Base-by-base conservation (phyloP, 2,888 invertebrate genomes). In the Bellardia pandia region DNA sequence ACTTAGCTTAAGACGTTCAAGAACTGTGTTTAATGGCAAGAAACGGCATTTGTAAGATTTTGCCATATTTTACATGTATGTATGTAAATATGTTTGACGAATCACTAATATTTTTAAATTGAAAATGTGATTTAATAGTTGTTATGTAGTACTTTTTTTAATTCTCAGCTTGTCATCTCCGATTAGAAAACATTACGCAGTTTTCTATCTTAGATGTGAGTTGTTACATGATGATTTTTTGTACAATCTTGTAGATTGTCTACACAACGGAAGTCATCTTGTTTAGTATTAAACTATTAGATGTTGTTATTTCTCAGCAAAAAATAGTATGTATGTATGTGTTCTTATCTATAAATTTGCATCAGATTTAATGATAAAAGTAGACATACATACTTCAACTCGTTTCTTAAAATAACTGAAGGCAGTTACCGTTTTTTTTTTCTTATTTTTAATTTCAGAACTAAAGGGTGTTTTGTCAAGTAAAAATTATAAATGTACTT, bases 261-360 rank as follows among this genome's bases (percentile, higher is more conserved):
- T 75, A 62, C 75, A 78, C 87, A 85, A 79, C 87, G 87, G 87
- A 87, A 87, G 85, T 85, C 85, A 76, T 85, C 85, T 74, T 87
- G 85, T 87, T 84, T 72, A 68, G 60, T 68, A 62, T 56, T 64
- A 78, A 75, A 85, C 60, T 82, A 78, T 77, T 85, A 82, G 78
- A 81, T 78, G 58, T 58, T 9, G 64, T 77, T 84, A 56, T 69
- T 45, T 56, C 13, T 37, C 23, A 16, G n/a, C 5, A 40, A 72
- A 51, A 42, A 33, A 13, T 48, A 60, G 75, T 60, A 68, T n/a
- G n/a, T 3, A 23, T 23, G 23, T 14, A 62, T 62, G n/a, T 85
- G 45, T 85, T 75, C 87, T 87, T 87, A 87, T 87, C 87, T 74
- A 45, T 14, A 48, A 72, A 62, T 53, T 72, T 80, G 68, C 74